Evolutionary conservation across 2,888 invertebrate genomes (phyloP).

Genomic region (Seira musarum): DNA sequence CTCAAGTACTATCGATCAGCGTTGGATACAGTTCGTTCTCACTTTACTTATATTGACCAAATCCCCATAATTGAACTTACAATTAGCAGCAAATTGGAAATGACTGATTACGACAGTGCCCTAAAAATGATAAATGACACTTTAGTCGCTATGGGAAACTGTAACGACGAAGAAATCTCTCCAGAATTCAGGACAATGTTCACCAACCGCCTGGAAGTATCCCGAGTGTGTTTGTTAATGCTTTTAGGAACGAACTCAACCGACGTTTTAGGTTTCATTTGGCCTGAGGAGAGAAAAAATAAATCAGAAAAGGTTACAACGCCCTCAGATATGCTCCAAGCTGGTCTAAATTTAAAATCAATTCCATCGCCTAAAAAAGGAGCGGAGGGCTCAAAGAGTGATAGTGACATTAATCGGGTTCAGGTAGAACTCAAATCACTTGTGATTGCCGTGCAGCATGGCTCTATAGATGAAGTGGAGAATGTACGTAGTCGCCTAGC

Average conservation of each 20-base stretch:
- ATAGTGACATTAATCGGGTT: slow-evolving; percentile 46
- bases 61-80: slow-evolving; percentile 61
- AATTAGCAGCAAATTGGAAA: slow-evolving; percentile 64
- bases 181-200: slow-evolving; percentile 30
- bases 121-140: slow-evolving; percentile 65
- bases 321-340: neutral
- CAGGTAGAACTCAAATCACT: slow-evolving; percentile 65
- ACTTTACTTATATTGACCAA: slow-evolving; percentile 65
- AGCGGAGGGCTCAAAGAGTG: neutral
- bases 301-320: neutral
- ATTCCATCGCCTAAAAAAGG: slow-evolving; percentile 6
- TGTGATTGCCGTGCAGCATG: slow-evolving; percentile 65
- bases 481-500: slow-evolving; percentile 58
- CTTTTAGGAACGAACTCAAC: slow-evolving; percentile 63
- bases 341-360: slow-evolving; percentile 18
- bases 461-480: slow-evolving; percentile 61
- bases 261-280: slow-evolving; percentile 66
- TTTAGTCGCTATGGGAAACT: slow-evolving; percentile 49
- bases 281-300: slow-evolving; percentile 54
- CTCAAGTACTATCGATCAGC: slow-evolving; percentile 65
- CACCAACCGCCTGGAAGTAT: slow-evolving; percentile 55
- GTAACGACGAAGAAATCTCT: slow-evolving; percentile 46
- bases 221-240: slow-evolving; percentile 65
- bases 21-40: slow-evolving; percentile 55
- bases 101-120: slow-evolving; percentile 67